phyloP scores from a whole-genome alignment of 2,113 vertebrate species.

The Notechis scutatus region DNA sequence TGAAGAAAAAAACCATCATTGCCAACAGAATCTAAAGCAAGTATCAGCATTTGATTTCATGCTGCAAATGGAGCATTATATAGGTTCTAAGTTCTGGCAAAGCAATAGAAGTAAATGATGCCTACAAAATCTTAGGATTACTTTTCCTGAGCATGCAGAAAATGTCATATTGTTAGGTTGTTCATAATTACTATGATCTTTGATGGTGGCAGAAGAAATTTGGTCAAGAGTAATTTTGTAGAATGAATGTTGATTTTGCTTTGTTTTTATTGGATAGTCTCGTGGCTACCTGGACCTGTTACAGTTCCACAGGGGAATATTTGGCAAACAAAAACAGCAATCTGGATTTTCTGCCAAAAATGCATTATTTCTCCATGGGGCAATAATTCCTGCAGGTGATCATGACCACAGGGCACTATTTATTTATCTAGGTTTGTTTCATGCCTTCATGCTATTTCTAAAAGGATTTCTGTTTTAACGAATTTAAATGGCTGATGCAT shows the following conservation, averaged over 20 bases:
- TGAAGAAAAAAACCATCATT: background rate
- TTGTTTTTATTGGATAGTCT: slow-evolving; percentile 34
- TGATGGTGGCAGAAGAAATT: background rate
- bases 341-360: slow-evolving; percentile 37
- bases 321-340: slow-evolving; percentile 5
- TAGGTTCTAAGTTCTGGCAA: background rate
- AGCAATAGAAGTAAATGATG: background rate
- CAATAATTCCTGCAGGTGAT: slow-evolving; percentile 15
- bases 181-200: slow-evolving; percentile 6
- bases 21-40: slow-evolving; percentile 12
- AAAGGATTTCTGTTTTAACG: background rate
- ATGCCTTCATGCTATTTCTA: background rate
- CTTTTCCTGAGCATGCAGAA: background rate
- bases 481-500: background rate
- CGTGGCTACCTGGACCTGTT: slow-evolving; percentile 9
- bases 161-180: background rate
- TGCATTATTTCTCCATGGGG: background rate
- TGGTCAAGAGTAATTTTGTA: slow-evolving; percentile 12
- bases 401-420: background rate
- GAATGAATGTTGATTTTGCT: slow-evolving; percentile 17
- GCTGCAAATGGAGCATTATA: slow-evolving; percentile 34
- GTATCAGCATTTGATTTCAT: slow-evolving; percentile 28
- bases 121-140: slow-evolving; percentile 4
- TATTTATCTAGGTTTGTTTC: slow-evolving; percentile 38
- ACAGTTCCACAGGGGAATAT: background rate